A percentile compares a stretch with the other conserved stretches of the same genome.
phyloP scores from a whole-genome alignment of 2,888 invertebrate species.

The Folsomia candida region DNA sequence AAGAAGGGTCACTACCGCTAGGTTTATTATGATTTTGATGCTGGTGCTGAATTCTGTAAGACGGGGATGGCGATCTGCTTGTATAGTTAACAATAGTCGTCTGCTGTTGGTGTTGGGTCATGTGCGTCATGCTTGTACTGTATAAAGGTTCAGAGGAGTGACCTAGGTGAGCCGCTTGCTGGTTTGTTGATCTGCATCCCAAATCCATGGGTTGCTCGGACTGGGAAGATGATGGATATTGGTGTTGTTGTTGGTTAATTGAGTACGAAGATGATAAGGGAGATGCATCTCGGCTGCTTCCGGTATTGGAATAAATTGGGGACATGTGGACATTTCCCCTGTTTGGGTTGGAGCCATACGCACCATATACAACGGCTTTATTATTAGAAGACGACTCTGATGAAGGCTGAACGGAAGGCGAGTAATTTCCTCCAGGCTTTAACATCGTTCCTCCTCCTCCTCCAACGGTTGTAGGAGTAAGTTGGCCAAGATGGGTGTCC shows the following conservation, averaged over 20 bases:
- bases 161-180: conserved; percentile 36
- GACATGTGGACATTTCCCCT: conserved; percentile 28
- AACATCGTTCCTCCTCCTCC: background rate
- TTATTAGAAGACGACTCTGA: too few relatives aligned
- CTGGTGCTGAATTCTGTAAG: conserved; percentile 34
- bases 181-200: conserved; percentile 37
- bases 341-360: conserved; percentile 30
- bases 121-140: conserved; percentile 23
- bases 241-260: conserved; percentile 31
- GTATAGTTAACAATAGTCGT: conserved; percentile 36
- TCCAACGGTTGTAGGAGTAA: background rate
- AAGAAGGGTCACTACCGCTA: conserved; percentile 32
- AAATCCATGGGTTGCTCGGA: conserved; percentile 48
- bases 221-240: conserved; percentile 20
- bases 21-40: conserved; percentile 12
- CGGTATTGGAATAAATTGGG: conserved; percentile 19
- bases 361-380: conserved; percentile 26
- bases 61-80: conserved; percentile 41
- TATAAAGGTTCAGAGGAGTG: conserved; percentile 33
- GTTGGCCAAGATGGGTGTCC: conserved; percentile 12
- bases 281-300: conserved; percentile 25
- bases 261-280: conserved; percentile 18
- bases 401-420: conserved; percentile 26
- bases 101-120: conserved; percentile 33
- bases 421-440: background rate